Percentiles rank a stretch among this genome's conserved stretches.
Conservation (phyloP, 1,140 invertebrate genomes). For the Leucophenga varia region DNA sequence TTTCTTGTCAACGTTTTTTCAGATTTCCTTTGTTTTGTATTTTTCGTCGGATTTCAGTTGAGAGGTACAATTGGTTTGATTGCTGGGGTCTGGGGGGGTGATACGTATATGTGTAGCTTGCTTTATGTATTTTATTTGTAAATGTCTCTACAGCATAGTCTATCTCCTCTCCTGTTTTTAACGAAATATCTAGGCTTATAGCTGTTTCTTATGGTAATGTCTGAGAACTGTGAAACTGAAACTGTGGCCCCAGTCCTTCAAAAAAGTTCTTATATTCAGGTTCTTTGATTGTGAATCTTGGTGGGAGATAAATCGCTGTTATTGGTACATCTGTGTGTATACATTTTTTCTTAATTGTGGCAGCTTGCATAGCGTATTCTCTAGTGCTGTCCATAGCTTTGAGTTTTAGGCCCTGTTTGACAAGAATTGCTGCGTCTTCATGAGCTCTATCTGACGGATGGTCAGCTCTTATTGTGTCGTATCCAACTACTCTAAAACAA, state of each 20-base stretch:
- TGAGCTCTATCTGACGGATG: slow-evolving; percentile 6
- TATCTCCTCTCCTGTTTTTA: slow-evolving; percentile 6
- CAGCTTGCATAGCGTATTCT: too few relatives aligned
- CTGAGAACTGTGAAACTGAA: slow-evolving; percentile 23
- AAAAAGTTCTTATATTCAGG: slow-evolving; percentile 17
- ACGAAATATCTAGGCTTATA: slow-evolving; percentile 1
- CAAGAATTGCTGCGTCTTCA: slow-evolving; percentile 5
- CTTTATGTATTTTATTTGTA: slow-evolving; percentile 18
- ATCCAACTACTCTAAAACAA: slow-evolving; percentile 13
- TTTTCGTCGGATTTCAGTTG: not conserved
- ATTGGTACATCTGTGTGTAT: not conserved
- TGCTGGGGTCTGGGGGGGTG: not conserved
- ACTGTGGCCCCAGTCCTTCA: slow-evolving; percentile 40
- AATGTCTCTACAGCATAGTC: slow-evolving; percentile 11
- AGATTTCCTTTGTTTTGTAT: slow-evolving; percentile 3
- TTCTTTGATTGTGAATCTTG: slow-evolving; percentile 2
- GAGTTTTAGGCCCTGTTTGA: slow-evolving; percentile 4
- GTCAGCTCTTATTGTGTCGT: not conserved
- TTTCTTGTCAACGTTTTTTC: slow-evolving; percentile 1
- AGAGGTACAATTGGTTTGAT: not conserved
- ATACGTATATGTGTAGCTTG: not conserved
- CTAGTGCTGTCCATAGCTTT: not conserved
- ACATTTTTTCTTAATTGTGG: slow-evolving; percentile 5
- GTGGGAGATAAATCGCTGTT: not conserved
- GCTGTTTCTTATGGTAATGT: slow-evolving; percentile 1